Conservation (phyloP, 2,888 invertebrate species). For the Lottia gigantea region DNA sequence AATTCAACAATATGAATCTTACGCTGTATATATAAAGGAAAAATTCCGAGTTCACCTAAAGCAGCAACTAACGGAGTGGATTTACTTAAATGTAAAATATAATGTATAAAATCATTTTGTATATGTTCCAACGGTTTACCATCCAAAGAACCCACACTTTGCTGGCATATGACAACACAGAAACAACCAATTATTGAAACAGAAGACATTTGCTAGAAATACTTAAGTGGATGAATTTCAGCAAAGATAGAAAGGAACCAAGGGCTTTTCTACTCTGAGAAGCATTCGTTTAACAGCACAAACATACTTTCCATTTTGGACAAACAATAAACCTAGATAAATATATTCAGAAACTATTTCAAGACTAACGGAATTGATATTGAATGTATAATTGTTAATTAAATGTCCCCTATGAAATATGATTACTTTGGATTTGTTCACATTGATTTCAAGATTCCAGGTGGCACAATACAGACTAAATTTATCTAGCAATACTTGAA, state of each 20-base stretch:
- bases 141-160: not conserved
- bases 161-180: not conserved
- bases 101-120: not conserved
- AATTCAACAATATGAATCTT: not conserved
- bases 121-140: not conserved
- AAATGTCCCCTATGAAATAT: not conserved
- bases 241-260: not conserved
- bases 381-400: not conserved
- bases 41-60: not conserved
- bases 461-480: not conserved
- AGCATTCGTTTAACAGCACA: not conserved
- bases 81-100: not conserved
- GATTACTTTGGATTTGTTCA: not conserved
- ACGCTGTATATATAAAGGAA: not conserved
- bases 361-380: not conserved
- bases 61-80: not conserved
- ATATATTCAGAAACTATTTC: not conserved
- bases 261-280: not conserved
- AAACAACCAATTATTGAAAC: not conserved
- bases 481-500: conserved; percentile 5
- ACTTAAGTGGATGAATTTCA: not conserved
- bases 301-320: not conserved
- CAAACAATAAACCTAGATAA: not conserved
- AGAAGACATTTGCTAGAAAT: not conserved
- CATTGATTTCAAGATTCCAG: not conserved